phyloP scores from a whole-genome alignment of 2,113 vertebrate genomes.

The Zosterops japonicus region DNA sequence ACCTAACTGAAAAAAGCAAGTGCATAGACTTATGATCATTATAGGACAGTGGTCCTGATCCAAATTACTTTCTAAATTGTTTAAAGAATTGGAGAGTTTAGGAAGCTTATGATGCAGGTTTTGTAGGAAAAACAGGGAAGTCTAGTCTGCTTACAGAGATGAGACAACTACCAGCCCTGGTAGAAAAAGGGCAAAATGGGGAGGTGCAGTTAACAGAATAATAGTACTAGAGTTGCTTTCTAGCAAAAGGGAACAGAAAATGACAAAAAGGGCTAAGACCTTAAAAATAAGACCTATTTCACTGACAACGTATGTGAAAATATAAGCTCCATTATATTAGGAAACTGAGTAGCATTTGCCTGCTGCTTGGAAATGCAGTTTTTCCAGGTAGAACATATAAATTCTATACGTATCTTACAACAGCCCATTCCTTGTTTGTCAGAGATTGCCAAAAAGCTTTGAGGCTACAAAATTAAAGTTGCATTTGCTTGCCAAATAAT shows the following conservation, averaged over 20 bases:
- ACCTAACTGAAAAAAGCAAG: not conserved
- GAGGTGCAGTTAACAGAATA: not conserved
- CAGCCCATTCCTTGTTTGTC: not conserved
- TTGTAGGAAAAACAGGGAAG: not conserved
- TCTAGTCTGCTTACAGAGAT: not conserved
- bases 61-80: not conserved
- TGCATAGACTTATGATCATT: not conserved
- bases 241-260: not conserved
- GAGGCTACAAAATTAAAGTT: not conserved
- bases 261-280: not conserved
- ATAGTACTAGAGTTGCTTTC: not conserved
- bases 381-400: not conserved
- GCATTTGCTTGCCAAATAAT: not conserved
- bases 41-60: not conserved
- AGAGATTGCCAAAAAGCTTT: not conserved
- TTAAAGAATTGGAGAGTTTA: not conserved
- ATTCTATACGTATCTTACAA: not conserved
- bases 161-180: fast-evolving
- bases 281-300: not conserved
- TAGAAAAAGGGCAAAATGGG: not conserved
- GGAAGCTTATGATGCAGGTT: not conserved
- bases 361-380: not conserved
- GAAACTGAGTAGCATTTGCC: not conserved
- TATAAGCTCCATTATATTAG: not conserved
- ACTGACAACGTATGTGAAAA: not conserved